Evolutionary conservation across 2,888 invertebrate species (phyloP).

Genomic region (Colletes collaris): DNA sequence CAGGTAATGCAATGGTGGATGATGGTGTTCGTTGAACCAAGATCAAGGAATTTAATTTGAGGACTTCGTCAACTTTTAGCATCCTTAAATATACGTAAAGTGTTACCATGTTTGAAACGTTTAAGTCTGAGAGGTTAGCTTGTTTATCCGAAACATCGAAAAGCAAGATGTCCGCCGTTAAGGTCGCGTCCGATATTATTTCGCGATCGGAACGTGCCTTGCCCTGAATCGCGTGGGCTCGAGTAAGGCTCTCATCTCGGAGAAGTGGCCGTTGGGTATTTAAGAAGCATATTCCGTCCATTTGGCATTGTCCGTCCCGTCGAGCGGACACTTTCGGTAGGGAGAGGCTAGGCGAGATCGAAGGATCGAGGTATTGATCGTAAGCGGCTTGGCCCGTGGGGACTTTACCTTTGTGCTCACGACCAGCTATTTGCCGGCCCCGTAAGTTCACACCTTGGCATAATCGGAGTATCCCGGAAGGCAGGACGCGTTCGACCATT

Average conservation of each 20-base stretch:
- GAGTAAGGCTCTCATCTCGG: conserved; percentile 52
- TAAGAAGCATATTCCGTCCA: conserved; percentile 66
- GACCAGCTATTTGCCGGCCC: conserved; percentile 66
- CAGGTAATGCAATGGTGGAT: too few relatives aligned
- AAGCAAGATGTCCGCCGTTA: background rate
- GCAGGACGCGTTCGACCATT: conserved; percentile 65
- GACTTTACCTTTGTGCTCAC: conserved; percentile 69
- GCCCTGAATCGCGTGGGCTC: conserved; percentile 69
- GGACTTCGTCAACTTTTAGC: too few relatives aligned
- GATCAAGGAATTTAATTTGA: too few relatives aligned
- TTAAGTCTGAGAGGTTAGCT: too few relatives aligned
- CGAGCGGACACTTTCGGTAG: conserved; percentile 57
- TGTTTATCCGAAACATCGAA: too few relatives aligned
- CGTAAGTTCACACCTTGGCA: conserved; percentile 75
- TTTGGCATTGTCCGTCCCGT: conserved; percentile 66
- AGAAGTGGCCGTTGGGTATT: conserved; percentile 60
- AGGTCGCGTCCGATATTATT: conserved; percentile 57
- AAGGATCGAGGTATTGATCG: conserved; percentile 78
- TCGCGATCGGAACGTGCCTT: conserved; percentile 71
- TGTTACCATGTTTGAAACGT: too few relatives aligned
- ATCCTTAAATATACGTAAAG: too few relatives aligned
- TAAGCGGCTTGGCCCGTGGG: conserved; percentile 77
- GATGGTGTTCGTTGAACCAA: too few relatives aligned
- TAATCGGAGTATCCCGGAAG: conserved; percentile 71
- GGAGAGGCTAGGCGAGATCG: conserved; percentile 61